Evolutionary conservation across 35 echinoderm and acorn worm genomes (phyloP), one percentile per base, ranked within the genome.

Genomic region (Strongylocentrotus purpuratus): DNA sequence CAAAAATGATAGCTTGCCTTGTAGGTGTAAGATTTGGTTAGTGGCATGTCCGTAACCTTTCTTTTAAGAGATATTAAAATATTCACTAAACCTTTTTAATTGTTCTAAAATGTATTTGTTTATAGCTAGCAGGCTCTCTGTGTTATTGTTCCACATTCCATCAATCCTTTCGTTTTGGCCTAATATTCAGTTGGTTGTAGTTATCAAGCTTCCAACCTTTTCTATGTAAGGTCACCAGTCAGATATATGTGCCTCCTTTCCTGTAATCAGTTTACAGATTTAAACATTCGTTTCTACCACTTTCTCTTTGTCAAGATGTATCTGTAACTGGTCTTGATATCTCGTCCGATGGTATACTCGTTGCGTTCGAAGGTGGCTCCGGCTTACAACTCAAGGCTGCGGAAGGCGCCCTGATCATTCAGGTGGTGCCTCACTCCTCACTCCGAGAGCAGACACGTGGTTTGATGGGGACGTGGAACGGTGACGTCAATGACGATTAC

Each of bases 381-480:
- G 46, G 88, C 32, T 52, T 95, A 33, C 22, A 59, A 35, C 20
- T 95, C 31, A 71, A 47, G 31, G 95, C 86, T 33, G 85, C 35
- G 7, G 88, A 95, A 12, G 95, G 88, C 32, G 88, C 47, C 3
- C 28, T 95, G 2, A 33, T 48, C 25, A 61, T 92, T 45, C 31
- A 94, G 31, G 14, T 95, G 31, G 87, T 95, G 31, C 47, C 58
- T 9, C 35, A 88, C 17, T 14, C 28, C 11, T 95, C 88, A 15
- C 32, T 95, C 31, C 32, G 52, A 65, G 88, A 48, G 7, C 47
- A 32, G 31, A 95, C 95, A 48, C 86, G 87, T 50, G 95, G 95
- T 28, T 48, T 95, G 87, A 95, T 95, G 95, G 95, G 95, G 32
- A 92, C 95, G 3, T 95, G 87, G 87, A 95, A 92, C 31, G 95